Evolutionary conservation across 2,888 invertebrate genomes (phyloP).

Genomic region (Calameuta pallipes): DNA sequence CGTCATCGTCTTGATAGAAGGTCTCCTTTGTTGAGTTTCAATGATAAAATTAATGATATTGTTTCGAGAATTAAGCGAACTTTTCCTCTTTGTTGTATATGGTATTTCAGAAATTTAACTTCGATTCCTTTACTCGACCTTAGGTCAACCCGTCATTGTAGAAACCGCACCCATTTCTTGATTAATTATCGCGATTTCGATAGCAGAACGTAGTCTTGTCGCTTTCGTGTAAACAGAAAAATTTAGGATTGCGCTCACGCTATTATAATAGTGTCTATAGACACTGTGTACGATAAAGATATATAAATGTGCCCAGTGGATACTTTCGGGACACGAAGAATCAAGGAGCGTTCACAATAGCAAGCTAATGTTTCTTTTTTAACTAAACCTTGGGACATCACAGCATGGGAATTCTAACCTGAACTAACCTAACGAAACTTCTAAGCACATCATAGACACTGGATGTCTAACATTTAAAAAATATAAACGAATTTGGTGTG

Average conservation of each 20-base stretch:
- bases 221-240: neutral
- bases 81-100: neutral
- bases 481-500: too few relatives aligned
- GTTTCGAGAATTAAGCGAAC: neutral
- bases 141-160: neutral
- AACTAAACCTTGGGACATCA: too few relatives aligned
- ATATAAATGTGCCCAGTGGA: too few relatives aligned
- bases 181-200: neutral
- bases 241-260: neutral
- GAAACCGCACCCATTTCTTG: neutral
- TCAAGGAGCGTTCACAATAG: too few relatives aligned
- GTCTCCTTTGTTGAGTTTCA: neutral
- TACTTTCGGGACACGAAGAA: too few relatives aligned
- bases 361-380: too few relatives aligned
- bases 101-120: neutral
- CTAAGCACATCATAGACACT: too few relatives aligned
- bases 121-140: neutral
- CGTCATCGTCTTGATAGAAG: neutral
- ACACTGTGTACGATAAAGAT: neutral
- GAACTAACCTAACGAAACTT: too few relatives aligned
- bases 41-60: neutral
- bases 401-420: too few relatives aligned
- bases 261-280: too few relatives aligned
- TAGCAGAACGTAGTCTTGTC: neutral
- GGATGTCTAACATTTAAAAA: too few relatives aligned